phyloP scores from a whole-genome alignment of 2,888 invertebrate genomes.

The Stenodema calcarata region DNA sequence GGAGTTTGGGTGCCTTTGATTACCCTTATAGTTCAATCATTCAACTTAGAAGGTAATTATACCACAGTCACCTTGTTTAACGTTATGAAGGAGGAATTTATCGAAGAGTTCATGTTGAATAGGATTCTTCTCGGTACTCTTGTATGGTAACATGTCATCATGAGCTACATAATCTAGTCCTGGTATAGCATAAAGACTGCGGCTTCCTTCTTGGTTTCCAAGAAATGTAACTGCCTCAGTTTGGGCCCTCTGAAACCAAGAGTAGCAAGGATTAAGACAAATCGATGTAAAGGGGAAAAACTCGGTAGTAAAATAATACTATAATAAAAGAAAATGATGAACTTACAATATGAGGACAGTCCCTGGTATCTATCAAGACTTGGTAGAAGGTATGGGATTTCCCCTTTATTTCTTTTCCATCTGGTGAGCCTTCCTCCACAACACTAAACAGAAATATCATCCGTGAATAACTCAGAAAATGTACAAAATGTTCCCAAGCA shows the following conservation, averaged over 20 bases:
- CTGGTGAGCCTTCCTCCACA: conserved; percentile 60
- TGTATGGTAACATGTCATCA: conserved; percentile 95
- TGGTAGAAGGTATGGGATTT: conserved; percentile 95
- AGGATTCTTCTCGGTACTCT: conserved; percentile 85
- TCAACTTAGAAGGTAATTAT: too few species aligned
- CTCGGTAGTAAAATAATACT: neutral
- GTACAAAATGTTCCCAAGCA: neutral
- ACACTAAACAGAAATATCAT: neutral
- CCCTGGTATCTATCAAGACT: conserved; percentile 94
- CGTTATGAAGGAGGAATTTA: conserved; percentile 84
- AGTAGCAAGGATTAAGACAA: neutral
- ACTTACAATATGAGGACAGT: conserved; percentile 95
- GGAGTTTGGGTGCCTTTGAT: too few species aligned
- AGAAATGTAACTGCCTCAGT: conserved; percentile 97
- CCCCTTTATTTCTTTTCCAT: conserved; percentile 87
- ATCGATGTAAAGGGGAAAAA: too few species aligned
- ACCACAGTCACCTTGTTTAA: conserved; percentile 76
- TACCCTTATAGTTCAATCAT: too few species aligned
- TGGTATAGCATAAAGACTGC: conserved; percentile 94
- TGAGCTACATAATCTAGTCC: conserved; percentile 98
- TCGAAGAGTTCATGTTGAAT: conserved; percentile 96
- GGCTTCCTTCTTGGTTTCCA: conserved; percentile 93
- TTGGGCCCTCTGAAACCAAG: conserved; percentile 82
- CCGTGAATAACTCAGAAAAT: neutral
- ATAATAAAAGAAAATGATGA: neutral